phyloP scores from a whole-genome alignment of 1,140 invertebrate species.

The Aphis craccivora region DNA sequence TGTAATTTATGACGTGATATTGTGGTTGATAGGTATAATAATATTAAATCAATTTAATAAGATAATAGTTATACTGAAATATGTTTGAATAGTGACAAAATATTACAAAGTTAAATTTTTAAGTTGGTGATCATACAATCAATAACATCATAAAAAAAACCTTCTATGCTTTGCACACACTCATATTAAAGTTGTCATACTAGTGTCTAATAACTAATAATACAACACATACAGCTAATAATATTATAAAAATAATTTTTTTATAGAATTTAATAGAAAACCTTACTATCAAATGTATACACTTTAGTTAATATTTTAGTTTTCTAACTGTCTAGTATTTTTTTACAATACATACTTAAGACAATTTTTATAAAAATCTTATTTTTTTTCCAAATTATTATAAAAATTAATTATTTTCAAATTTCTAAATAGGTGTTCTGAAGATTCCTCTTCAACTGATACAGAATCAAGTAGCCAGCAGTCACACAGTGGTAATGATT shows the following conservation, averaged over 20 bases:
- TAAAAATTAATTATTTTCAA: background rate
- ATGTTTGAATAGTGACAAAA: too few species aligned
- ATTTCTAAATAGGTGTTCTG: constrained; percentile 61
- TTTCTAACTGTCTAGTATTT: background rate
- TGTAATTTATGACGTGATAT: too few species aligned
- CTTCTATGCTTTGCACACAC: background rate
- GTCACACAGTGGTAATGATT: constrained; percentile 80
- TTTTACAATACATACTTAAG: background rate
- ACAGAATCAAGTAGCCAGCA: constrained; percentile 74
- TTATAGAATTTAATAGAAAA: background rate
- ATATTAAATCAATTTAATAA: too few species aligned
- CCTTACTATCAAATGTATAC: background rate
- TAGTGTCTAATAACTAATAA: background rate
- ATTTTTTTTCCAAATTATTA: background rate
- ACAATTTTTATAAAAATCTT: background rate
- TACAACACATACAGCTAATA: background rate
- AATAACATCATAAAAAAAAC: background rate
- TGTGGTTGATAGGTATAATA: too few species aligned
- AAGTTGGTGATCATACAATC: background rate
- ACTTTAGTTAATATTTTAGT: background rate
- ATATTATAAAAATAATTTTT: background rate
- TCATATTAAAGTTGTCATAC: background rate
- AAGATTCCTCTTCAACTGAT: constrained; percentile 67
- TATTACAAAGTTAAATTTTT: too few species aligned
- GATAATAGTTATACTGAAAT: too few species aligned